A percentile compares a stretch with the other conserved stretches of the same genome.
These are phyloP conservation scores for Diplodus sargus DNA, from an alignment of 2,797 vertebrate genomes.

Conservation along the genomic window DNA sequence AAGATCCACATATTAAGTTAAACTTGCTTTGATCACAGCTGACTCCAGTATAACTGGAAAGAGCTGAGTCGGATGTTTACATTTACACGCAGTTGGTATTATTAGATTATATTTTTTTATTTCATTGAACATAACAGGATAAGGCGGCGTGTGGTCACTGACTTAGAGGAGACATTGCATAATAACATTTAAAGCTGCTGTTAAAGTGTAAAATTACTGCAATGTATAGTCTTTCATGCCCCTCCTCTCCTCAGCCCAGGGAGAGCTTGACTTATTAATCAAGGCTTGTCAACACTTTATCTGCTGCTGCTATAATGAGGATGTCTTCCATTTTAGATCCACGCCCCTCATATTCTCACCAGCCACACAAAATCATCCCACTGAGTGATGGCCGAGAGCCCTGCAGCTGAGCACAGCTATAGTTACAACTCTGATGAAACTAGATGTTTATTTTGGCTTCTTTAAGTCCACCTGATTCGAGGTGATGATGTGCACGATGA, in stretches of 20 bases:
- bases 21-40: slow-evolving; percentile 13
- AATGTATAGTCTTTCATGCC: slow-evolving; percentile 18
- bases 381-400: slow-evolving; percentile 59
- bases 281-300: slow-evolving; percentile 61
- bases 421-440: slow-evolving; percentile 65
- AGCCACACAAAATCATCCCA: slow-evolving; percentile 40
- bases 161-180: slow-evolving; percentile 2
- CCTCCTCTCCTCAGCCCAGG: slow-evolving; percentile 22
- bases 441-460: slow-evolving; percentile 68
- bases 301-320: slow-evolving; percentile 49
- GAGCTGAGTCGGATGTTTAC: slow-evolving; percentile 35
- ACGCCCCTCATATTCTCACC: slow-evolving; percentile 39
- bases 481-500: slow-evolving; percentile 68
- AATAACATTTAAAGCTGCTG: slow-evolving; percentile 15
- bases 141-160: background rate
- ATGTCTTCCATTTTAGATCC: slow-evolving; percentile 70
- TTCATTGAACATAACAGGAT: slow-evolving; percentile 9
- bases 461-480: slow-evolving; percentile 61
- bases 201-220: slow-evolving; percentile 30
- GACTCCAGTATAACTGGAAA: slow-evolving; percentile 52
- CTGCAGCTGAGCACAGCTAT: slow-evolving; percentile 52
- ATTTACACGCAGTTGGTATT: background rate
- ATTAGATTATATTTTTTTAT: slow-evolving; percentile 36
- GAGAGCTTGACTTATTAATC: slow-evolving; percentile 54
- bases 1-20: background rate